Conservation (phyloP, 2,888 invertebrate genomes). For the Helleia helle region DNA sequence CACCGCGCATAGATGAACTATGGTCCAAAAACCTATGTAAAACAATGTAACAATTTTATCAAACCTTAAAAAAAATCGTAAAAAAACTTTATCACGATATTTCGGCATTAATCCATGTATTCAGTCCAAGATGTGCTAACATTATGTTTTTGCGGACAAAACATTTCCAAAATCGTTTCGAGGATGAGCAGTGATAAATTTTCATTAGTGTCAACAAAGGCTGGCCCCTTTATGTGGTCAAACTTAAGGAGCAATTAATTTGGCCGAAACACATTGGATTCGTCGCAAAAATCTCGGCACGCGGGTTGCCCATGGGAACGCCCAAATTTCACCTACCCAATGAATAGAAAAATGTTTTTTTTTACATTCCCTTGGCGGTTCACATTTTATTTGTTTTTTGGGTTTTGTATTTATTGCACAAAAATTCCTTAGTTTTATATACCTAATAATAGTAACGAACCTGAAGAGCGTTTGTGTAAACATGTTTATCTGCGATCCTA, state of each 20-base stretch:
- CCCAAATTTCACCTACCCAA: constrained; percentile 17
- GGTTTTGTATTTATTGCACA: no score
- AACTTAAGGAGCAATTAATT: constrained; percentile 39
- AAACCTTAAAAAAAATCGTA: neutral
- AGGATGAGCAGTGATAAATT: constrained; percentile 29
- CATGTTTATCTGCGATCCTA: no score
- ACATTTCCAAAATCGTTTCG: neutral
- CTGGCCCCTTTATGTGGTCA: constrained; percentile 34
- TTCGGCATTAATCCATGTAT: no score
- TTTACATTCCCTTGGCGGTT: no score
- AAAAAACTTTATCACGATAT: neutral
- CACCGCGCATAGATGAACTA: no score
- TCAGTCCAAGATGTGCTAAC: no score
- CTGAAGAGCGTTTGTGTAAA: no score
- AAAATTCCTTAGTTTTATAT: no score
- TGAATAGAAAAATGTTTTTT: constrained; percentile 14
- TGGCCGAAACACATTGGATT: constrained; percentile 38
- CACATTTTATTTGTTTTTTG: no score
- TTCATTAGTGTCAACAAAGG: constrained; percentile 35
- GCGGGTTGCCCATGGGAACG: constrained; percentile 25
- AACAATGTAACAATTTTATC: no score
- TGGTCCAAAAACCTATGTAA: no score
- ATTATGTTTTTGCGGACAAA: constrained; percentile 1
- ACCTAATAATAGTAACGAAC: no score
- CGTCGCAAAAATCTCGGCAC: constrained; percentile 37